These are phyloP conservation scores for Nyctalus aviator DNA, from an alignment of 2,797 vertebrate species.

Conservation along the genomic window DNA sequence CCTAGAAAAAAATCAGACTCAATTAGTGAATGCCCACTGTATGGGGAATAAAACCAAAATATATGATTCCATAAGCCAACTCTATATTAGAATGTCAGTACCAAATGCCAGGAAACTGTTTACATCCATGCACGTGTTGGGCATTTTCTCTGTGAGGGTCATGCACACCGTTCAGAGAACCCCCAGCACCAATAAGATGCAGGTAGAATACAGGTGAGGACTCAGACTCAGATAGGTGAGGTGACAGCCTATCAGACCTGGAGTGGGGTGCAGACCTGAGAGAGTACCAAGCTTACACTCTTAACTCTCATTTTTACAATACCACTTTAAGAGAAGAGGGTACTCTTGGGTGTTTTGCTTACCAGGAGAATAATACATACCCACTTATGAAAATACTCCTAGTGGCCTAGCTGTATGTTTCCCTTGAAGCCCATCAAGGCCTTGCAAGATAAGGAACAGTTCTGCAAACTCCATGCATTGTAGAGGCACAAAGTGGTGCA, in stretches of 20 bases:
- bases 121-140: too few species aligned
- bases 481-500: conserved; percentile 61
- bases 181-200: not conserved
- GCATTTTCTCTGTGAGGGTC: not conserved
- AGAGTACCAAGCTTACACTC: not conserved
- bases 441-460: not conserved
- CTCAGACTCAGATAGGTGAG: not conserved
- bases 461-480: conserved; percentile 60
- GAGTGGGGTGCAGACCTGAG: not conserved
- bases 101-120: not conserved
- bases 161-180: fast-evolving
- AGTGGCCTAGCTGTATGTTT: not conserved
- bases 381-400: not conserved
- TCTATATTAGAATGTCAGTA: not conserved
- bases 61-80: not conserved
- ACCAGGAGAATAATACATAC: not conserved
- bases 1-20: not conserved
- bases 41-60: not conserved
- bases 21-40: not conserved
- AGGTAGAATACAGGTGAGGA: not conserved
- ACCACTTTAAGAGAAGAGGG: not conserved
- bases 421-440: not conserved
- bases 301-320: not conserved
- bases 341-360: not conserved
- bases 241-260: not conserved